These are phyloP conservation scores for Limnephilus marmoratus DNA, from an alignment of 2,888 invertebrate genomes.

Conservation along the genomic window DNA sequence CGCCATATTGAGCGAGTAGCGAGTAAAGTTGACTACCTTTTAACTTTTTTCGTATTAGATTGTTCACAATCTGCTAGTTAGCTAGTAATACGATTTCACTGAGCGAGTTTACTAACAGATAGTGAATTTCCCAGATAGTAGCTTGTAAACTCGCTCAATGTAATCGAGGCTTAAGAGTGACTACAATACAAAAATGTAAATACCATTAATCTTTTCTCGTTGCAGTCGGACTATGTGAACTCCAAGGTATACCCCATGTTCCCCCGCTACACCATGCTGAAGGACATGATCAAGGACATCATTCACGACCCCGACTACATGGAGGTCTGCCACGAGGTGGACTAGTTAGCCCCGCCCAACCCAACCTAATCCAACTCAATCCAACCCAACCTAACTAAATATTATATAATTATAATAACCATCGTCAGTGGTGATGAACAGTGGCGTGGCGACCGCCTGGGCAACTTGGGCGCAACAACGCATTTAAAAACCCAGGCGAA, in stretches of 20 bases:
- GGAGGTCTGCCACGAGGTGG: conserved; percentile 96
- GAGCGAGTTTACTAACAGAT: too few species aligned
- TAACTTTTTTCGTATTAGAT: too few species aligned
- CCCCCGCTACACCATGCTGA: conserved; percentile 95
- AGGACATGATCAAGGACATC: conserved; percentile 98
- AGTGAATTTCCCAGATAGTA: too few species aligned
- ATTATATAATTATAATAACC: not conserved
- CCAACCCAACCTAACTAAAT: not conserved
- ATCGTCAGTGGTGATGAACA: not conserved
- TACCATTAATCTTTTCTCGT: conserved; percentile 67
- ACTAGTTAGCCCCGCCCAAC: conserved; percentile 78
- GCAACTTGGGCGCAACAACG: not conserved
- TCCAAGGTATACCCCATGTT: conserved; percentile 96
- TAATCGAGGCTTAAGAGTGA: too few species aligned
- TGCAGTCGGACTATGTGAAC: conserved; percentile 91
- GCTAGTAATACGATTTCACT: too few species aligned
- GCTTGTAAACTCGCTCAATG: too few species aligned
- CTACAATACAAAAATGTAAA: not conserved
- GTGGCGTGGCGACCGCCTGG: not conserved
- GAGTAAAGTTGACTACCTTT: too few species aligned
- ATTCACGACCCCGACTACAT: conserved; percentile 98
- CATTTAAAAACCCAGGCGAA: too few species aligned
- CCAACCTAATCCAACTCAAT: not conserved
- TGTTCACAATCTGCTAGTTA: too few species aligned
- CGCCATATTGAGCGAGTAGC: too few species aligned